phyloP scores from a whole-genome alignment of 2,113 vertebrate genomes.

The Toxotes chatareus region DNA sequence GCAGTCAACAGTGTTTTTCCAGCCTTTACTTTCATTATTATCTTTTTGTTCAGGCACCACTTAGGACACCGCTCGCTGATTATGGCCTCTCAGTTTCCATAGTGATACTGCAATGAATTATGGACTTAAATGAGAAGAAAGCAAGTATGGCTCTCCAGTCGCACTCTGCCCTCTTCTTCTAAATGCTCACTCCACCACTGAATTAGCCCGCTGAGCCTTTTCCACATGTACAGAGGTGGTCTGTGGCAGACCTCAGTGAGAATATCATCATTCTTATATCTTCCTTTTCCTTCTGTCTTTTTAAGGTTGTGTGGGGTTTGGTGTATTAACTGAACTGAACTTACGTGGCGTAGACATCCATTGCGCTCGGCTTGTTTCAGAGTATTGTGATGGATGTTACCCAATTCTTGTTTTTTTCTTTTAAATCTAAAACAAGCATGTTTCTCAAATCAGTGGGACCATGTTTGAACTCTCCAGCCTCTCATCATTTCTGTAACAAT shows the following conservation, averaged over 20 bases:
- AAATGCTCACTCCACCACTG: constrained; percentile 44
- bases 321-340: neutral
- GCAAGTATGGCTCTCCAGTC: constrained; percentile 17
- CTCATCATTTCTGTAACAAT: neutral
- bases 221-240: neutral
- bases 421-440: neutral
- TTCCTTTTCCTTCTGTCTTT: too few species aligned
- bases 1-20: constrained; percentile 57
- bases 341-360: neutral
- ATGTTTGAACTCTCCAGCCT: neutral
- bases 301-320: neutral
- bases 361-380: neutral
- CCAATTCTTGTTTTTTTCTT: neutral
- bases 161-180: constrained; percentile 30
- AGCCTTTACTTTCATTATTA: constrained; percentile 61
- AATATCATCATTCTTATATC: neutral
- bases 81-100: constrained; percentile 77
- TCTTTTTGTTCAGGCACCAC: constrained; percentile 65
- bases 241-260: neutral
- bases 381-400: neutral
- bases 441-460: neutral
- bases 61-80: constrained; percentile 58
- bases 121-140: constrained; percentile 59
- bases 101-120: constrained; percentile 69
- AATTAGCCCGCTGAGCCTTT: constrained; percentile 23